Evolutionary conservation across 2,888 invertebrate genomes (phyloP).

Genomic region (Heliconius erato): DNA sequence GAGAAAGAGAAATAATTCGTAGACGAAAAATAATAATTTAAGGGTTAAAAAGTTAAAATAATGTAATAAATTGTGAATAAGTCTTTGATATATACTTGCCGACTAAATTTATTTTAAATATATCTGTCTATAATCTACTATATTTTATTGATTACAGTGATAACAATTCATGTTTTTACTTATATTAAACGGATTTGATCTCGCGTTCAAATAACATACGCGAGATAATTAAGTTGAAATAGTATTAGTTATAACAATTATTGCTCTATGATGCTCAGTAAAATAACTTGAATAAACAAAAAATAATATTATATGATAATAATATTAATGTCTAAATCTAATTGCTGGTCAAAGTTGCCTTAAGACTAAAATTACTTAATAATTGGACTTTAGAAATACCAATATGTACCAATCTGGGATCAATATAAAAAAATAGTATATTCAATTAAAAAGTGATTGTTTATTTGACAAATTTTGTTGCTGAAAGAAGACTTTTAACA

Average conservation of each 20-base stretch:
- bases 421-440: not conserved
- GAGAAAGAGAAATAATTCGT: not conserved
- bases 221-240: not conserved
- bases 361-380: constrained; percentile 8
- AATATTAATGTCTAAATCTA: constrained; percentile 12
- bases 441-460: not conserved
- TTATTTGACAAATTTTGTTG: not conserved
- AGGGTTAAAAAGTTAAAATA: not conserved
- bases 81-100: not conserved
- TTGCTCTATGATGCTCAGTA: constrained; percentile 1
- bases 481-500: not conserved
- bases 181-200: not conserved
- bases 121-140: not conserved
- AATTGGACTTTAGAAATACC: constrained; percentile 3
- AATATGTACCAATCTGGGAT: constrained; percentile 1
- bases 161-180: not conserved
- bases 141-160: constrained; percentile 15
- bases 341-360: constrained; percentile 23
- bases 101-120: not conserved
- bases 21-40: not conserved
- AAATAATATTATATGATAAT: constrained; percentile 1
- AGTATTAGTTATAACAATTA: constrained; percentile 2
- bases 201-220: not conserved
- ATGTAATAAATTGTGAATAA: not conserved
- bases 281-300: not conserved